A percentile compares a stretch with the other conserved stretches of the same genome.
Evolutionary conservation across 1,140 invertebrate genomes (phyloP).

Genomic region (Eufriesea mexicana): DNA sequence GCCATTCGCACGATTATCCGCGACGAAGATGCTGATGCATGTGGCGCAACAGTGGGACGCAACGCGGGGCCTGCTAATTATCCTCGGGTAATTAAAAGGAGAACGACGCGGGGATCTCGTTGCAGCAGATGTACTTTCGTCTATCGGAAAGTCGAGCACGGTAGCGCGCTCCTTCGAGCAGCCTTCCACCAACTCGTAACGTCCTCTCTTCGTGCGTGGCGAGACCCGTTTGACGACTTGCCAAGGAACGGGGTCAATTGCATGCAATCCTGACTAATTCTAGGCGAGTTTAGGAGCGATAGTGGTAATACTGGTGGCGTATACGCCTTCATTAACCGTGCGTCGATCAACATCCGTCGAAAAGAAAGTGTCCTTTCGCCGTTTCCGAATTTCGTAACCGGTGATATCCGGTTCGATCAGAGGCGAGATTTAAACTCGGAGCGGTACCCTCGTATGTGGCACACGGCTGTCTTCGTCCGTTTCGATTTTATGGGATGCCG

Average conservation of each 20-base stretch:
- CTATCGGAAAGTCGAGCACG: constrained; percentile 13
- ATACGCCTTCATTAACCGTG: constrained; percentile 38
- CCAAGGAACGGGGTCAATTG: constrained; percentile 67
- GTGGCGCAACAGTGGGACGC: constrained; percentile 2
- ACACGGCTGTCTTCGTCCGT: too few species aligned
- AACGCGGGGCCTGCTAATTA: constrained; percentile 34
- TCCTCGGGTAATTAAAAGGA: constrained; percentile 38
- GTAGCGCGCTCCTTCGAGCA: constrained; percentile 12
- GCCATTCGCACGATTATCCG: constrained; percentile 1
- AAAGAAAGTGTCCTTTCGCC: constrained; percentile 28
- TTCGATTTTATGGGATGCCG: not conserved
- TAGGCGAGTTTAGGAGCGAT: constrained; percentile 57
- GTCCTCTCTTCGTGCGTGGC: constrained; percentile 47
- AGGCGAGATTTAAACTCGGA: not conserved
- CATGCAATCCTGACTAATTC: constrained; percentile 64
- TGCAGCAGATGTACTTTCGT: constrained; percentile 13
- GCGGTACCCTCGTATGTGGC: not conserved
- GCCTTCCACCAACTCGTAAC: constrained; percentile 36
- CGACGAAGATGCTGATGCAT: not conserved
- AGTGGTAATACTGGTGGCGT: constrained; percentile 44
- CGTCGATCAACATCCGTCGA: constrained; percentile 34
- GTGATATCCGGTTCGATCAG: too few species aligned
- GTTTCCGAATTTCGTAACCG: constrained; percentile 44
- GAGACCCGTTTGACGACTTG: constrained; percentile 63
- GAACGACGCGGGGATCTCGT: constrained; percentile 3